phyloP scores from a whole-genome alignment of 2,797 vertebrate species.

The Cirrhinus mrigala region DNA sequence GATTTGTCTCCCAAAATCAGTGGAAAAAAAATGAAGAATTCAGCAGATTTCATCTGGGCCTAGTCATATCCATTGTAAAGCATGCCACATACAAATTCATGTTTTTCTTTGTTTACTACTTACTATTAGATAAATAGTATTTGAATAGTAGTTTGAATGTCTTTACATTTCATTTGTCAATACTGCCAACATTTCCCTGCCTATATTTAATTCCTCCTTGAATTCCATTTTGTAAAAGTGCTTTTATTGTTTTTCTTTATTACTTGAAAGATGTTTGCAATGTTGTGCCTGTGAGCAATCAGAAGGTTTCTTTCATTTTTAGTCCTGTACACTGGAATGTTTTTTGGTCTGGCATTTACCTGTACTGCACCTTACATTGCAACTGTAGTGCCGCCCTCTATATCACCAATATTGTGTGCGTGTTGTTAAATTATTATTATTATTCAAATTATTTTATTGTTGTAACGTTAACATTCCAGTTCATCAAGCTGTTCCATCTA shows the following conservation, averaged over 20 bases:
- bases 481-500: not conserved
- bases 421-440: conserved; percentile 5
- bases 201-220: not conserved
- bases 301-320: not conserved
- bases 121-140: not conserved
- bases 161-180: conserved; percentile 25
- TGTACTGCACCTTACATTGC: not conserved
- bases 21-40: not conserved
- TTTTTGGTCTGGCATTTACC: conserved; percentile 2
- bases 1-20: not conserved
- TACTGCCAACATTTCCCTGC: not conserved
- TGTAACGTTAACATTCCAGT: not conserved
- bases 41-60: not conserved
- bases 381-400: not conserved
- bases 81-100: not conserved
- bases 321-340: conserved; percentile 2
- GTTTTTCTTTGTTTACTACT: not conserved
- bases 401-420: not conserved
- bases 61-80: not conserved
- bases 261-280: conserved; percentile 24
- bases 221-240: conserved; percentile 8
- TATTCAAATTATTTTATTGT: not conserved
- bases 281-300: not conserved
- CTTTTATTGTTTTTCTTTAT: conserved; percentile 21
- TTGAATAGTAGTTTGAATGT: not conserved